Evolutionary conservation across 2,113 vertebrate species (phyloP).

Genomic region (Willisornis vidua): DNA sequence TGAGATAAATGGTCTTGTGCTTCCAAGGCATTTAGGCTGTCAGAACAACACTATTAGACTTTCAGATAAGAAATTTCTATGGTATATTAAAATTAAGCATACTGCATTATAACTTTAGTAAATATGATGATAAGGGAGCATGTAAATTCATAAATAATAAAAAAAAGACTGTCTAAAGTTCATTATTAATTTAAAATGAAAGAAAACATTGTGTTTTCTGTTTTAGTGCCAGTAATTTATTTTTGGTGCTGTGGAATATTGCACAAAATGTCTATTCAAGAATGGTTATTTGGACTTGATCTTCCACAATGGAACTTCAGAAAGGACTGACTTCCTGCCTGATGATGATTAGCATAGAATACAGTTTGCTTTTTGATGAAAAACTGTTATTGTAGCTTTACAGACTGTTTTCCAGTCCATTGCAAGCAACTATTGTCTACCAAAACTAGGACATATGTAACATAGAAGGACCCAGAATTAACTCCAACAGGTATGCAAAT

Average conservation of each 20-base stretch:
- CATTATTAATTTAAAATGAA: not conserved
- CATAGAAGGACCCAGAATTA: not conserved
- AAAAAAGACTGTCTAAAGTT: not conserved
- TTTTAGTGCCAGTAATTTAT: not conserved
- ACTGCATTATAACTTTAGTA: not conserved
- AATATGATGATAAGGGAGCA: not conserved
- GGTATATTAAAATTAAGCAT: not conserved
- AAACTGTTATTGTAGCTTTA: not conserved
- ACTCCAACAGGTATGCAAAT: constrained; percentile 28
- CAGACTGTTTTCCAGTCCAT: not conserved
- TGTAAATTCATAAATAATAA: not conserved
- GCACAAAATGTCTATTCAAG: not conserved
- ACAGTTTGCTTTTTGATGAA: not conserved
- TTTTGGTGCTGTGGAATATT: not conserved
- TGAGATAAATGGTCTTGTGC: not conserved
- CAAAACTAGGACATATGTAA: not conserved
- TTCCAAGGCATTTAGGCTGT: not conserved
- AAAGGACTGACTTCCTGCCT: not conserved
- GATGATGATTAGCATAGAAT: not conserved
- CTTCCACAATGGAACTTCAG: not conserved
- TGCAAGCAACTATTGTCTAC: not conserved
- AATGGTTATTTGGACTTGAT: not conserved
- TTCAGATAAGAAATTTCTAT: not conserved
- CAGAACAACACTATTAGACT: not conserved
- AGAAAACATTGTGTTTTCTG: not conserved